These are phyloP conservation scores for Cyclophora albipunctata DNA, from an alignment of 2,888 invertebrate species.

Conservation along the genomic window DNA sequence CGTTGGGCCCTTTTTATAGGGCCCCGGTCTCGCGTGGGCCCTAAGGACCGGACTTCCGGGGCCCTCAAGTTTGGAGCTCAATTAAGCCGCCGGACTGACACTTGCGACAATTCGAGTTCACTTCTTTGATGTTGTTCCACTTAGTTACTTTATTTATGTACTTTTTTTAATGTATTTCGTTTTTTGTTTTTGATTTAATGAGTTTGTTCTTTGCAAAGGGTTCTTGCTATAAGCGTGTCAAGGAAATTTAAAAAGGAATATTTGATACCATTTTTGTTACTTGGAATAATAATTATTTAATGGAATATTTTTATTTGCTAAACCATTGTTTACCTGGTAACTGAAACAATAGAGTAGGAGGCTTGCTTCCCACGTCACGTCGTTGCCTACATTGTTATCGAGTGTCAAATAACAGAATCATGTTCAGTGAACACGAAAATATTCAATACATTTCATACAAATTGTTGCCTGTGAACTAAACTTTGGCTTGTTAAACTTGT, in stretches of 20 bases:
- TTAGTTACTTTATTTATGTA: not conserved
- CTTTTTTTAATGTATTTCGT: not conserved
- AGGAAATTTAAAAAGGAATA: too few relatives aligned
- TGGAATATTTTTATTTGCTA: not conserved
- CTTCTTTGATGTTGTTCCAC: not conserved
- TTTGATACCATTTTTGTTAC: not conserved
- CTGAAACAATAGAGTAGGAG: too few relatives aligned
- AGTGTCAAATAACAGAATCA: too few relatives aligned
- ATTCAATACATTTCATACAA: too few relatives aligned
- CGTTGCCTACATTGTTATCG: too few relatives aligned
- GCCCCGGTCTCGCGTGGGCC: slow-evolving; percentile 19
- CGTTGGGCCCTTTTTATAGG: slow-evolving; percentile 34
- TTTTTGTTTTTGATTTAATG: not conserved
- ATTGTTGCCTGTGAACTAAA: not conserved
- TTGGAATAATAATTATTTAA: not conserved
- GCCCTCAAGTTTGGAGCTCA: slow-evolving; percentile 45
- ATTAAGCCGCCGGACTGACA: slow-evolving; percentile 40
- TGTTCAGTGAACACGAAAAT: too few relatives aligned
- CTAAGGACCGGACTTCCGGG: slow-evolving; percentile 40
- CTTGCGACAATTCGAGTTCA: slow-evolving; percentile 3
- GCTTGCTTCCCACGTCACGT: too few relatives aligned
- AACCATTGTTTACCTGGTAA: not conserved
- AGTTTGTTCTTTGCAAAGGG: not conserved
- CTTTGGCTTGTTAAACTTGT: not conserved
- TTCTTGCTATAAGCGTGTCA: not conserved